A percentile compares a stretch with the other conserved stretches of the same genome.
These are phyloP conservation scores for Psittacula echo DNA, from an alignment of 2,797 vertebrate species.

Conservation along the genomic window DNA sequence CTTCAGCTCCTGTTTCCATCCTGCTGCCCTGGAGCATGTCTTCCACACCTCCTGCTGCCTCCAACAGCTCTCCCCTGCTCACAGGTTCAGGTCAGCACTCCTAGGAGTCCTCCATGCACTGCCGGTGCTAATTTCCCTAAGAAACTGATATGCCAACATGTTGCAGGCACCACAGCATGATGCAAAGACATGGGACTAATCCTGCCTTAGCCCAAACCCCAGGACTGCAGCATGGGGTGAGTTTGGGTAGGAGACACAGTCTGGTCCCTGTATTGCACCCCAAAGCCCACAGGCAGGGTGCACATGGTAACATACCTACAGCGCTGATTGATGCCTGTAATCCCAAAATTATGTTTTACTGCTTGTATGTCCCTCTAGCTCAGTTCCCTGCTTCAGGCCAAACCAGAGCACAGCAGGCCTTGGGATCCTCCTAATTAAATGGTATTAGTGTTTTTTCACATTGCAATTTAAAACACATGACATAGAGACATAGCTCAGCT, in stretches of 20 bases:
- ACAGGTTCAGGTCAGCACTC: neutral
- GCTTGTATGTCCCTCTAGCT: neutral
- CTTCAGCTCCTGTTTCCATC: neutral
- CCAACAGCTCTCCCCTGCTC: neutral
- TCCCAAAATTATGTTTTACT: neutral
- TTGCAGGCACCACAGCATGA: neutral
- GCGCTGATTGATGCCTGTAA: neutral
- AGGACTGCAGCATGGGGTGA: neutral
- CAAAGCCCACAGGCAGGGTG: neutral
- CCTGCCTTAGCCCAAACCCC: neutral
- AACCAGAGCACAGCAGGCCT: neutral
- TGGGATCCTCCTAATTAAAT: neutral
- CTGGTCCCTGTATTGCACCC: neutral
- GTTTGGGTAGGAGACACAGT: neutral
- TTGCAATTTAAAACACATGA: neutral
- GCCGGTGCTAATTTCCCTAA: neutral
- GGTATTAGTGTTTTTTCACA: neutral
- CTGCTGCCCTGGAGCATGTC: neutral
- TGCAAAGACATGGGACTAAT: neutral
- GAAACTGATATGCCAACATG: rapidly evolving
- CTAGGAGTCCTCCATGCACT: neutral
- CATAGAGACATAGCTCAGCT: neutral
- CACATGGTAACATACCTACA: rapidly evolving
- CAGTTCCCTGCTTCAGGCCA: neutral
- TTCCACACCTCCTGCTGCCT: neutral